Base-by-base conservation (phyloP, 2,113 vertebrate species). In the Osmerus mordax region DNA sequence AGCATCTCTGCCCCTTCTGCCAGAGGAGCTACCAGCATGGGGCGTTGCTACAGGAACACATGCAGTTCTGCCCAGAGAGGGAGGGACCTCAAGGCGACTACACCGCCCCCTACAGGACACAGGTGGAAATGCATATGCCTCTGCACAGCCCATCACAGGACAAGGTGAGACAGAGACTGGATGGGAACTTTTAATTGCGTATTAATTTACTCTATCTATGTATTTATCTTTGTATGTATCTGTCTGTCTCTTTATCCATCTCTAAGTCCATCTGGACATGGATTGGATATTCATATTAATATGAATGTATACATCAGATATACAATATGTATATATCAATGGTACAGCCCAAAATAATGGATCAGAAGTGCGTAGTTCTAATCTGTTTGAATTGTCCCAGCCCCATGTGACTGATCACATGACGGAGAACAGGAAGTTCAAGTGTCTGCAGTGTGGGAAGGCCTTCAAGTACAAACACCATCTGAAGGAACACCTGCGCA, bases 401-500 rank as follows among this genome's bases (percentile, higher is more conserved):
- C 75, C 68, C 60, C 55, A 74, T 64, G 29, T 56, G 53, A 71
- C 71, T 71, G 91, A 92, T 68, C 88, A 89, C 68, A 70, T 76
- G 51, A 69, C 84, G 68, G 93, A 93, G 80, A 91, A 81, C 73
- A 89, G 93, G 71, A 94, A 94, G 85, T 94, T 93, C 74, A 93
- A 93, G 87, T 94, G 93, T 81, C 74, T 87, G 67, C 90, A 94
- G 80, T 94, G 93, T 89, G 93, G 92, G 69, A 94, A 94, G 84
- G 92, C 93, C 1, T 94, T 94, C 85, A 94, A 94, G 84, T 94
- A 94, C 87, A 94, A 94, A 80, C 93, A 94, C 81, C 93, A 94
- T 84, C 92, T 94, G 75, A 94, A 94, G 85, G 93, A 94, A 74
- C 93, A 94, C 81, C 87, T 94, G 41, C 91, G 93, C 23, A 94